Conservation (phyloP, 2,888 invertebrate genomes). For the Drosophila parthenogenetica region DNA sequence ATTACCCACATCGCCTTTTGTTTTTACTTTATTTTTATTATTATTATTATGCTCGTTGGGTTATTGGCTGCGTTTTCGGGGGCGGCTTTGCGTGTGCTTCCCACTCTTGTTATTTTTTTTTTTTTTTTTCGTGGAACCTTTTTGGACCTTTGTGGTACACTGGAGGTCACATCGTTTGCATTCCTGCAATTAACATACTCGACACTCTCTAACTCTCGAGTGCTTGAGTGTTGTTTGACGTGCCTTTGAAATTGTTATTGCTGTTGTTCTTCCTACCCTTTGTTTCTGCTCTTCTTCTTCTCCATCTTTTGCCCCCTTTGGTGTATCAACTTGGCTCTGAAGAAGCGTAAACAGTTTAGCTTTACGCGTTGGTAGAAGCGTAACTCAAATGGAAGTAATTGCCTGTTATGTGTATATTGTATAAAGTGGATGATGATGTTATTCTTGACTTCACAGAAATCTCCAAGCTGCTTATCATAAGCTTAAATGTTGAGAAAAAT, state of each 20-base stretch:
- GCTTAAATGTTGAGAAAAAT: too few species aligned
- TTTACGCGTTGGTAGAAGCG: slow-evolving; percentile 37
- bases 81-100: slow-evolving; percentile 44
- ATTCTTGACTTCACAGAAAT: slow-evolving; percentile 10
- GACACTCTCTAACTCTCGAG: slow-evolving; percentile 54
- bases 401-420: slow-evolving; percentile 20
- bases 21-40: slow-evolving; percentile 34
- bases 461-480: neutral
- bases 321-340: slow-evolving; percentile 48
- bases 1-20: slow-evolving; percentile 65
- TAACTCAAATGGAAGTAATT: slow-evolving; percentile 60
- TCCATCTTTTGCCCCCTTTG: slow-evolving; percentile 11
- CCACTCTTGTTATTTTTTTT: slow-evolving; percentile 9
- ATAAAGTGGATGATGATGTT: slow-evolving; percentile 12
- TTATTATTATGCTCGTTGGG: slow-evolving; percentile 40
- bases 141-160: slow-evolving; percentile 12
- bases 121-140: slow-evolving; percentile 8
- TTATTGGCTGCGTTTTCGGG: slow-evolving; percentile 67
- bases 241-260: slow-evolving; percentile 61
- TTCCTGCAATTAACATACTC: slow-evolving; percentile 71
- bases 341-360: slow-evolving; percentile 67
- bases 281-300: slow-evolving; percentile 28
- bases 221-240: slow-evolving; percentile 45
- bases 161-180: slow-evolving; percentile 66
- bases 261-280: slow-evolving; percentile 3